phyloP scores from a whole-genome alignment of 2,888 invertebrate species.

The Imbricaverruca yamaguchii region DNA sequence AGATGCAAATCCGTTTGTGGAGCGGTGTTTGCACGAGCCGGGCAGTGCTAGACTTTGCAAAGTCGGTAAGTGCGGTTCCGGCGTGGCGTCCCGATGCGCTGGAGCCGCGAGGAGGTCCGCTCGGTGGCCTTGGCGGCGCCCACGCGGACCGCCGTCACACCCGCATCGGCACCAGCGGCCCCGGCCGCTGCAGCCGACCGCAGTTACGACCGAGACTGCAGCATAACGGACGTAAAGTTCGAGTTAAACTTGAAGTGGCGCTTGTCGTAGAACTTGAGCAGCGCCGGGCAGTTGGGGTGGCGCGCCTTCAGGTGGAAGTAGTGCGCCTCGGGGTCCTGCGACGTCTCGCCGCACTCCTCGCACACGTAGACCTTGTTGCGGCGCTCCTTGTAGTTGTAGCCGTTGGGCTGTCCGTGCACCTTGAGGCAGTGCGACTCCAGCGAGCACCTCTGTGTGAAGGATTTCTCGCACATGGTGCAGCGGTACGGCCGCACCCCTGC shows the following conservation, averaged over 20 bases:
- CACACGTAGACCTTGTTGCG: constrained; percentile 98
- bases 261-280: constrained; percentile 94
- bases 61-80: too few species aligned
- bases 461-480: constrained; percentile 95
- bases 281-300: constrained; percentile 87
- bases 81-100: too few species aligned
- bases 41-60: too few species aligned
- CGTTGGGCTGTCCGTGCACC: constrained; percentile 92
- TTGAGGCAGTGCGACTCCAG: constrained; percentile 96
- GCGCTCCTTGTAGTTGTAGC: constrained; percentile 95
- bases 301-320: constrained; percentile 90
- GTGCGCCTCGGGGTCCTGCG: constrained; percentile 89
- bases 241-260: constrained; percentile 94
- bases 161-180: background rate
- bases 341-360: constrained; percentile 97
- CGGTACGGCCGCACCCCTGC: constrained; percentile 92
- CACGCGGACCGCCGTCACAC: too few species aligned
- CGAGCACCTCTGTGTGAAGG: constrained; percentile 97
- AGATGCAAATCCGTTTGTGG: too few species aligned
- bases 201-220: constrained; percentile 46
- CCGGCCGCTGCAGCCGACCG: background rate
- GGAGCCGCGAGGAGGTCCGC: too few species aligned
- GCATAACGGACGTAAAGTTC: constrained; percentile 84
- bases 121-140: too few species aligned
- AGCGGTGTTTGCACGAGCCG: too few species aligned